These are phyloP conservation scores for Megalopta genalis DNA, from an alignment of 1,140 invertebrate genomes.

Conservation along the genomic window DNA sequence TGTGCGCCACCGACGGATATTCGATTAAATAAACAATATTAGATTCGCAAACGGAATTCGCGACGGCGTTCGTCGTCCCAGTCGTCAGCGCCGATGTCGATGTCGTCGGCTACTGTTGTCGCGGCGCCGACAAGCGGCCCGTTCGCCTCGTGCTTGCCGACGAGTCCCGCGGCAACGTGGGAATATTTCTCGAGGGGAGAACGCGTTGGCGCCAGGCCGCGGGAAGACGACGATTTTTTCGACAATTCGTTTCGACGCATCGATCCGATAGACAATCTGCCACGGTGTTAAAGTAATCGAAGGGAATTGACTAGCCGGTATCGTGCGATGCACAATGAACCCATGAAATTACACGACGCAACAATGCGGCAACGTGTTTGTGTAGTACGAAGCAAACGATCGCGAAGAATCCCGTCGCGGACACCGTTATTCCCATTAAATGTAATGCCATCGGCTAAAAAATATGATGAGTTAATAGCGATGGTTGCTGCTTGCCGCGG, in stretches of 20 bases:
- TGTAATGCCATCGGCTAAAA: conserved; percentile 15
- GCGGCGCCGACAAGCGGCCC: background rate
- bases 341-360: background rate
- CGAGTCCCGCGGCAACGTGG: no score
- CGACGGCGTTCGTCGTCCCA: conserved; percentile 8
- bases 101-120: conserved; percentile 12
- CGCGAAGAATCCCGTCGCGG: background rate
- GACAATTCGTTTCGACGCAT: no score
- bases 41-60: conserved; percentile 68
- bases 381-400: background rate
- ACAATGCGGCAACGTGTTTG: no score
- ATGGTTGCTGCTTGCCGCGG: background rate
- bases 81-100: conserved; percentile 6
- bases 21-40: conserved; percentile 78
- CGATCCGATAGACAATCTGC: background rate
- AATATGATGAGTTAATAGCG: conserved; percentile 31
- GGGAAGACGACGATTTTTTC: no score
- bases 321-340: background rate
- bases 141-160: no score
- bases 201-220: no score
- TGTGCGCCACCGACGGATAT: conserved; percentile 76
- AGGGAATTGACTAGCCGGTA: no score
- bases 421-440: conserved; percentile 44
- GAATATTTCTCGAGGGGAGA: no score
- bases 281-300: no score